Base-by-base conservation (phyloP, 92 coral and sea anemone species). In the Umimayanthus chanpuru region DNA sequence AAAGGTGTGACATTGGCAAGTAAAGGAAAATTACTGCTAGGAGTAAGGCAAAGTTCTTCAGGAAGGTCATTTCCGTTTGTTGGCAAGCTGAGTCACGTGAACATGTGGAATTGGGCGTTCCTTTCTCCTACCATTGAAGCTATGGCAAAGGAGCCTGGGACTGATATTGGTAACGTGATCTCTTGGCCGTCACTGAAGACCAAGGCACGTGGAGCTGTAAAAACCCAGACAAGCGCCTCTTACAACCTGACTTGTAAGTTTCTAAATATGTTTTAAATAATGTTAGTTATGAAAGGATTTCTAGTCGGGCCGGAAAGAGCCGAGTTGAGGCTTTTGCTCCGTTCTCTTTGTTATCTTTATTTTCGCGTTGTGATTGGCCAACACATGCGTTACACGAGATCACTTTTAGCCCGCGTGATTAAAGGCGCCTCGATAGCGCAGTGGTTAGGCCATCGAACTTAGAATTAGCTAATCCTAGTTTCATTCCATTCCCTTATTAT, bases 91-190 rank as follows among this genome's bases (percentile, higher is more conserved):
- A 80, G 84, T 55, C 84, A 80, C 71, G 71, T 80, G 4, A 80
- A 80, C 71, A 29, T 80, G 70, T 80, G 84, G 84, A 53, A 11
- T 30, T 53, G 29, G 71, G 84, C 0, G 30, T 4, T 80, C 2
- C 2, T 0, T 56, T 41, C 70, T 32, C 1, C 15, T 32, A 5
- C 28, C 16, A 29, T 80, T 55, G 84, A 80, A 32, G 71, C 84
- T 5, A 80, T 80, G 84, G 84, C 84, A 21, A 80, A 58, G 9
- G 43, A 80, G 6, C 84, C 84, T 55, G 84, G 84, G 26, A 80
- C 84, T 14, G 84, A 80, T 56, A 16, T 18, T 16, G 84, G 84
- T 38, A 14, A 80, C 84, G 0, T 80, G 25, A 80, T 80, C 28
- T 56, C 84, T 80, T 80, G 84, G 84, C 26, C 44, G 16, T 16